Evolutionary conservation across 2,113 vertebrate species (phyloP).

Genomic region (Progne subis): DNA sequence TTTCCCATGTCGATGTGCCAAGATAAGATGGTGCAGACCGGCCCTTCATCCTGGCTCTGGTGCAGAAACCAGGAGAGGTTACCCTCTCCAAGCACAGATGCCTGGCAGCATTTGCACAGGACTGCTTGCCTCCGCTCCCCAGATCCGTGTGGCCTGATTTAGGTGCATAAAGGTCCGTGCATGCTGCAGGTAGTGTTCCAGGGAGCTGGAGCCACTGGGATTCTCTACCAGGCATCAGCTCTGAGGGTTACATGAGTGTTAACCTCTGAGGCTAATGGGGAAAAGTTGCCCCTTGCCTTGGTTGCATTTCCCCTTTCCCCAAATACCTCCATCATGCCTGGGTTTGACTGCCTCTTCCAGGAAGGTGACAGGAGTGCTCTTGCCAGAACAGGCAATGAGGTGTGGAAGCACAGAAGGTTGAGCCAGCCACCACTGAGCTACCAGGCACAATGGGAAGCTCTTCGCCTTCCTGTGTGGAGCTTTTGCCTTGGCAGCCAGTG

Average conservation of each 20-base stretch:
- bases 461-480: not conserved
- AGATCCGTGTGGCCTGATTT: not conserved
- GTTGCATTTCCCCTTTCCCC: not conserved
- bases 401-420: not conserved
- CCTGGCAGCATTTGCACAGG: fast-evolving
- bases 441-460: fast-evolving
- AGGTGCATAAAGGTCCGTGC: not conserved
- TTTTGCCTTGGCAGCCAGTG: not conserved
- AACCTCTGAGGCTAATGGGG: not conserved
- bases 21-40: not conserved
- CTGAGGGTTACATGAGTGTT: not conserved
- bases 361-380: fast-evolving
- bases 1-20: not conserved
- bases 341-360: not conserved
- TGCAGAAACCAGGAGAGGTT: not conserved
- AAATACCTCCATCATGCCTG: fast-evolving
- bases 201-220: not conserved
- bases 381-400: fast-evolving
- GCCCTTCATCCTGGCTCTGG: not conserved
- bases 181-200: not conserved
- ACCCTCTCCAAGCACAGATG: not conserved
- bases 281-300: fast-evolving
- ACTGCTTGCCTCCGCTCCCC: not conserved
- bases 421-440: fast-evolving
- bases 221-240: not conserved